These are phyloP conservation scores for Drosophila tanythrix DNA, from an alignment of 2,888 invertebrate genomes.

Conservation along the genomic window DNA sequence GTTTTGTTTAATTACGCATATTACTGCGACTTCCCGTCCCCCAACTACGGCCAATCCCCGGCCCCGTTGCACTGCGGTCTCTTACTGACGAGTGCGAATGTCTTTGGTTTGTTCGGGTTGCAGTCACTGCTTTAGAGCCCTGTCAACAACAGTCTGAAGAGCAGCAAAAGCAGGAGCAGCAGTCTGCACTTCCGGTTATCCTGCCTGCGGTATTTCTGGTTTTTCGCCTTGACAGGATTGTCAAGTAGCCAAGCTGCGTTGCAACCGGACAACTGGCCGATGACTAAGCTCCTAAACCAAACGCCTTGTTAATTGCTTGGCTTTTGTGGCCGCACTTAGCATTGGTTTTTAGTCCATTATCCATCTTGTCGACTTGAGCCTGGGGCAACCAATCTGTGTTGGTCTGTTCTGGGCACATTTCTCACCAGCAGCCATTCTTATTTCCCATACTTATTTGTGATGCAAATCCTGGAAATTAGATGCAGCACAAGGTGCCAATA, in stretches of 20 bases:
- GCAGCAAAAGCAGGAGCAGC: not conserved
- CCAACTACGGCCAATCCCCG: not conserved
- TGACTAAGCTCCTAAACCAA: conserved; percentile 53
- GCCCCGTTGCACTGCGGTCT: conserved; percentile 56
- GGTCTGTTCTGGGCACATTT: not conserved
- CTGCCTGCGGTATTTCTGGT: conserved; percentile 58
- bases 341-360: conserved; percentile 45
- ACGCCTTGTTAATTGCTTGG: conserved; percentile 76
- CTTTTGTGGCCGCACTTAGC: conserved; percentile 60
- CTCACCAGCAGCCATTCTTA: conserved; percentile 17
- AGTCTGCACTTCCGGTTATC: conserved; percentile 50
- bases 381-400: not conserved
- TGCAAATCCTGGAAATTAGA: conserved; percentile 68
- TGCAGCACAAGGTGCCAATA: conserved; percentile 53
- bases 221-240: conserved; percentile 58
- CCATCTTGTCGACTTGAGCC: conserved; percentile 10
- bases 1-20: conserved; percentile 81
- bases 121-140: conserved; percentile 24
- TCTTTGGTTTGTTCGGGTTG: conserved; percentile 55
- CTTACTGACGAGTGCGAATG: conserved; percentile 56
- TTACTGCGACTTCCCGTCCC: conserved; percentile 46
- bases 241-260: conserved; percentile 36
- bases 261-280: conserved; percentile 30
- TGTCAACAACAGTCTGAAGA: conserved; percentile 66
- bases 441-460: conserved; percentile 59